A percentile compares a stretch with the other conserved stretches of the same genome.
Conservation (phyloP, 1,140 invertebrate species). For the Intoshia linei region DNA sequence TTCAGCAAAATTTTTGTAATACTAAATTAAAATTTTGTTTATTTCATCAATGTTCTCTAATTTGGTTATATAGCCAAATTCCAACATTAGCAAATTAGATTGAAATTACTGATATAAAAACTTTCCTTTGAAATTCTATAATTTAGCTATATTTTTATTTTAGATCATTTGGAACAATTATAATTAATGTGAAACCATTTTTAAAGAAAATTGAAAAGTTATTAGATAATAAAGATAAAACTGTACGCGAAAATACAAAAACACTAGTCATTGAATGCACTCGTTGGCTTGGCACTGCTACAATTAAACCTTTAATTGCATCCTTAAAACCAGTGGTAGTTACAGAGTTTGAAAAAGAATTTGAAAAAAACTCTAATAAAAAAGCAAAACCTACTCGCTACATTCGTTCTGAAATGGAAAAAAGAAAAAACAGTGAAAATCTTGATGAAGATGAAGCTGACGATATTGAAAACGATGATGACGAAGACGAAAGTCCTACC, state of each 20-base stretch:
- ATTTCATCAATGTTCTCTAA: no score
- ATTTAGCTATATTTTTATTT: no score
- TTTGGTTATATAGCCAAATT: no score
- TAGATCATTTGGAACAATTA: slow-evolving; percentile 57
- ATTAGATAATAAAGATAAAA: slow-evolving; percentile 60
- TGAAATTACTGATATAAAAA: no score
- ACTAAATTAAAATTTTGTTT: no score
- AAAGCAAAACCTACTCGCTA: slow-evolving; percentile 41
- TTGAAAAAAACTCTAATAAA: slow-evolving; percentile 34
- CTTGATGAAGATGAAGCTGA: slow-evolving; percentile 26
- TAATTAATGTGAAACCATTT: slow-evolving; percentile 50
- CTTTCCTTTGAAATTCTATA: no score
- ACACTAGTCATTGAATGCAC: slow-evolving; percentile 55
- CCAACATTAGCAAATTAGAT: no score
- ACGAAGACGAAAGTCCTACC: slow-evolving; percentile 16
- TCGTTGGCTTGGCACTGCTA: slow-evolving; percentile 50
- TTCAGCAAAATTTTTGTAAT: no score
- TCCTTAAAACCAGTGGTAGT: slow-evolving; percentile 51
- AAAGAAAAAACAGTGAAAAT: slow-evolving; percentile 29
- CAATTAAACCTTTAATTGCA: slow-evolving; percentile 49
- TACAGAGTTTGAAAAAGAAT: slow-evolving; percentile 52
- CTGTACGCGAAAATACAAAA: slow-evolving; percentile 58
- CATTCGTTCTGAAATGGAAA: slow-evolving; percentile 46
- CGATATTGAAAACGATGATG: slow-evolving; percentile 8
- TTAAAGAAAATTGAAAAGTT: slow-evolving; percentile 49